Evolutionary conservation across 2,888 invertebrate genomes (phyloP), one percentile per base, ranked within the genome.

Genomic region (Lycophotia porphyrea): DNA sequence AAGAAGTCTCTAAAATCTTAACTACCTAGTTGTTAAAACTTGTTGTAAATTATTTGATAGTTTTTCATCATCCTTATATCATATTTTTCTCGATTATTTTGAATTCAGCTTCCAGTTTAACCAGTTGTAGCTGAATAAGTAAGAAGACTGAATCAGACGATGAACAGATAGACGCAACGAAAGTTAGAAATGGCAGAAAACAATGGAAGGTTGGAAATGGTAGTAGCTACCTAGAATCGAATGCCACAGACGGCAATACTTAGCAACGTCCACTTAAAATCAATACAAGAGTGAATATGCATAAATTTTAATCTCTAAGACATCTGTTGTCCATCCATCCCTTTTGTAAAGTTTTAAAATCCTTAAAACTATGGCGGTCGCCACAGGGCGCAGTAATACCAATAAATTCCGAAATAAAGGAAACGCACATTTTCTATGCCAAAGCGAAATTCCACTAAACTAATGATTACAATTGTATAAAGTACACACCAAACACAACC

Each of bases 321-420:
- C 88, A 91, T 90, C 88, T 91, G 88, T 82, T 88, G 88, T 88
- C 91, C 91, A 85, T 80, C 81, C 75, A 83, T 82, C 74, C 83
- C 83, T 85, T 86, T 87, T 87, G 86, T 86, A 74, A 86, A 80
- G 76, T 88, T 86, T 86, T 80, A 82, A 85, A 88, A 90, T 86
- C 85, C 71, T 79, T 87, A 89, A 89, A 88, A 87, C 89, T 88
- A 81, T 86, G 78, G 73, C 71, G 64, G 84, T 87, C 90, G 78
- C 91, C 86, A 70, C 90, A 88, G 91, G 90, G 89, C 83, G 81
- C 86, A 75, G 74, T 84, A 82, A 83, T 84, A 92, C 92, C 91
- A 93, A 95, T 95, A 96, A 95, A 96, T 96, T 94, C 93, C 91
- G 82, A 92, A 94, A 92, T 93, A 94, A 92, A 89, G 94, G 93